Conservation (phyloP, 2,888 invertebrate genomes). For the Netelia melanura region DNA sequence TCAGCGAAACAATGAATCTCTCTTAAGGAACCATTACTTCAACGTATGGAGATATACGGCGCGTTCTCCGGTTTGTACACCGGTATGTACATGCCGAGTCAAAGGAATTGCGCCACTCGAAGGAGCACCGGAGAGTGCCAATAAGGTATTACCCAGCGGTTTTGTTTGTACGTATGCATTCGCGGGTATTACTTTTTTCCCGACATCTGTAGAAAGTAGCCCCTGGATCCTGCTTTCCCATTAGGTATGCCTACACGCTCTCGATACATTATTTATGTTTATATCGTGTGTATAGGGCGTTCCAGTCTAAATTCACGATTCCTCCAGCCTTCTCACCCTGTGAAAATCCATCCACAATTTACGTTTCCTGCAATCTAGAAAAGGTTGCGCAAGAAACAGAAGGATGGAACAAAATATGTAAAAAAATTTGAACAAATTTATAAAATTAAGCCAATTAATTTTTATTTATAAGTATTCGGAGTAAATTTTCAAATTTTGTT, state of each 20-base stretch:
- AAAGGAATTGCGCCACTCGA: conserved; percentile 46
- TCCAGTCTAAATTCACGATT: background rate
- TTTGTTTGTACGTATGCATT: background rate
- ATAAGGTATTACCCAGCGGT: conserved; percentile 38
- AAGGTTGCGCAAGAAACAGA: background rate
- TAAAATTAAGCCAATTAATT: too few species aligned
- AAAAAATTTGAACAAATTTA: too few species aligned
- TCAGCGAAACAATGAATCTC: conserved; percentile 46
- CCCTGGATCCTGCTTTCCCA: conserved; percentile 59
- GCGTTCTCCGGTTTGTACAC: background rate
- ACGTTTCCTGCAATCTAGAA: background rate
- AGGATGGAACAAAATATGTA: too few species aligned
- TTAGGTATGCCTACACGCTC: conserved; percentile 28
- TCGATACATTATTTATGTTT: conserved; percentile 18
- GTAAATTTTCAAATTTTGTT: too few species aligned
- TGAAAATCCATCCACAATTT: background rate
- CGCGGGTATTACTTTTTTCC: conserved; percentile 44
- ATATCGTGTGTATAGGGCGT: conserved; percentile 3
- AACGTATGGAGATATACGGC: conserved; percentile 2
- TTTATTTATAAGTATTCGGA: too few species aligned
- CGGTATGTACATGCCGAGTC: background rate
- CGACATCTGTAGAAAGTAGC: conserved; percentile 63
- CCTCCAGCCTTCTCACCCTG: background rate
- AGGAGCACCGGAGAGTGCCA: conserved; percentile 38
- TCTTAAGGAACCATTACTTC: conserved; percentile 46